A percentile compares a stretch with the other conserved stretches of the same genome.
Evolutionary conservation across 2,113 vertebrate genomes (phyloP).

Genomic region (Corapipo altera): DNA sequence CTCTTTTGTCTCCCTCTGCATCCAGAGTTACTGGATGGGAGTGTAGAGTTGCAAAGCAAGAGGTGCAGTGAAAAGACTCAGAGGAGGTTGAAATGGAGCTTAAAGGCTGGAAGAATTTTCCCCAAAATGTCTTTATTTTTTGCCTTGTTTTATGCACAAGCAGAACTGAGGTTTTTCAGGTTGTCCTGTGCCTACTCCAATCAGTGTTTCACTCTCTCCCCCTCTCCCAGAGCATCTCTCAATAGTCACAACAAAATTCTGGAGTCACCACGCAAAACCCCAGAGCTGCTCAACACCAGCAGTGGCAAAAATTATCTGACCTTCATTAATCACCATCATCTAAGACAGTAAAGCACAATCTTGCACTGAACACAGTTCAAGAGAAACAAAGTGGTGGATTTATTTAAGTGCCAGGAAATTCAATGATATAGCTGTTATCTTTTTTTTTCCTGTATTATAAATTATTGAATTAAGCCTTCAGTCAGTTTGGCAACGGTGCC

Average conservation of each 20-base stretch:
- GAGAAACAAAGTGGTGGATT: slow-evolving; percentile 10
- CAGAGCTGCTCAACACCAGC: not conserved
- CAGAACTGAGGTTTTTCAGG: not conserved
- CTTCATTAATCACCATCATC: not conserved
- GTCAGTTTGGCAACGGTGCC: slow-evolving; percentile 26
- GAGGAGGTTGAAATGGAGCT: not conserved
- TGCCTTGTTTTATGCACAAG: fast-evolving
- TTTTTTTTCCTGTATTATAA: not conserved
- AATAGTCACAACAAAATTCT: not conserved
- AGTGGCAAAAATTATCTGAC: not conserved
- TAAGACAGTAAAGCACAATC: not conserved
- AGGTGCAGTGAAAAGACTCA: not conserved
- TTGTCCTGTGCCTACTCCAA: not conserved
- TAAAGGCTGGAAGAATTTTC: not conserved
- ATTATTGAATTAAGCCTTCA: slow-evolving; percentile 64
- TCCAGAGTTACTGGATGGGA: not conserved
- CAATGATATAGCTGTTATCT: slow-evolving; percentile 59
- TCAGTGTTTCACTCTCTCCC: not conserved
- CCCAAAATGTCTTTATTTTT: not conserved
- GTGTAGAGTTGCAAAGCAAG: fast-evolving
- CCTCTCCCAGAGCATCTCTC: not conserved
- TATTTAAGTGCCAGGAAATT: slow-evolving; percentile 52
- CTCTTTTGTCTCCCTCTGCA: not conserved
- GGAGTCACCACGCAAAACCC: not conserved
- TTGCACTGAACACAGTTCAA: not conserved